phyloP scores from a whole-genome alignment of 2,797 vertebrate genomes.

The Sebastes iracundus region DNA sequence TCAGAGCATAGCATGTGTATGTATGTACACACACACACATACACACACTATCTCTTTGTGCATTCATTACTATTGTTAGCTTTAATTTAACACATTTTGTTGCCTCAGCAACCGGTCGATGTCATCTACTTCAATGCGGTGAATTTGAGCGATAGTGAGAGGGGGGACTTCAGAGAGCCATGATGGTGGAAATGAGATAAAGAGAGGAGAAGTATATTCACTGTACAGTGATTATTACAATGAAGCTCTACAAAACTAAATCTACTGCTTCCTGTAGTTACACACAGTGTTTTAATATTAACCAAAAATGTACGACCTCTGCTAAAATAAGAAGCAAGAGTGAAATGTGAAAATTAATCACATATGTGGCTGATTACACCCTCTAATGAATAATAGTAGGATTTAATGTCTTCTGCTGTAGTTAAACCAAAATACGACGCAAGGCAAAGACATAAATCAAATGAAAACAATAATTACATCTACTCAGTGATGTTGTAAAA shows the following conservation, averaged over 20 bases:
- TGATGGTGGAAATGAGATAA: constrained; percentile 27
- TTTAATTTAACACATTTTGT: constrained; percentile 68
- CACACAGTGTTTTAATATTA: not conserved
- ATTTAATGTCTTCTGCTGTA: constrained; percentile 11
- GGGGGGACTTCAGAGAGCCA: constrained; percentile 11
- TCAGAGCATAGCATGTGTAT: not conserved
- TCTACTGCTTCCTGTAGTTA: not conserved
- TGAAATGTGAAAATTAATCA: constrained; percentile 10
- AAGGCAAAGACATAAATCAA: not conserved
- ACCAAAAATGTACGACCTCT: not conserved
- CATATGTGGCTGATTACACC: not conserved
- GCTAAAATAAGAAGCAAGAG: not conserved
- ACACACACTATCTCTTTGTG: not conserved
- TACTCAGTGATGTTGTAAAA: constrained; percentile 7
- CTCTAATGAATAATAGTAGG: not conserved
- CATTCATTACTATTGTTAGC: constrained; percentile 48
- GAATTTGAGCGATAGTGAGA: constrained; percentile 27
- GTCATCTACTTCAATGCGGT: constrained; percentile 50
- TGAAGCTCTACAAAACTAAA: not conserved
- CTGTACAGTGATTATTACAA: constrained; percentile 2
- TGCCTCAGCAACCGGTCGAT: constrained; percentile 70
- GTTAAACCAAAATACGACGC: not conserved
- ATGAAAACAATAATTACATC: constrained; percentile 22
- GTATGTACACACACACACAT: not conserved
- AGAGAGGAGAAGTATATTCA: constrained; percentile 1